Conservation (phyloP, 2,888 invertebrate genomes). For the Eristalinus aeneus region DNA sequence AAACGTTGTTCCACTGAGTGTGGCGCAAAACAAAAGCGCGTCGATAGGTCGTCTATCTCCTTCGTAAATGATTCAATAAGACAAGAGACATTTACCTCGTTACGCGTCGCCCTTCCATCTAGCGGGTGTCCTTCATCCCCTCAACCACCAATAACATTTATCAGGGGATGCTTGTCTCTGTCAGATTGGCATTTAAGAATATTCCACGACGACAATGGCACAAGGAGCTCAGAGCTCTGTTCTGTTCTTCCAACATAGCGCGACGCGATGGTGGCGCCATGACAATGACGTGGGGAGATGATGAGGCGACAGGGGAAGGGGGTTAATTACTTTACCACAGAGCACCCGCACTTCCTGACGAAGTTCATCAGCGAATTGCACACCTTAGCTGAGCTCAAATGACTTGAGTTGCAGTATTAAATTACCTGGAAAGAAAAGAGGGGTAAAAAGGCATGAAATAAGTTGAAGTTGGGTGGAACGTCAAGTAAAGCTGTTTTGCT, state of each 20-base stretch:
- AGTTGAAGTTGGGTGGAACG: background rate
- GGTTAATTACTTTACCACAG: background rate
- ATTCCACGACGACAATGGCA: slow-evolving; percentile 18
- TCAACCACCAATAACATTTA: slow-evolving; percentile 11
- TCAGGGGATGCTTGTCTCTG: background rate
- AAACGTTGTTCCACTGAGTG: slow-evolving; percentile 3
- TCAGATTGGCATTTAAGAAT: slow-evolving; percentile 20
- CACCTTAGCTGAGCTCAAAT: slow-evolving; percentile 20
- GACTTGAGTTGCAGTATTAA: slow-evolving; percentile 47
- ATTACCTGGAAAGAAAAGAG: slow-evolving; percentile 59
- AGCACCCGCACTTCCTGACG: background rate
- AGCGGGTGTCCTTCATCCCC: background rate
- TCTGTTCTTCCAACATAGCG: background rate
- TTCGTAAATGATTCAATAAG: slow-evolving; percentile 57
- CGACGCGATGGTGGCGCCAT: background rate
- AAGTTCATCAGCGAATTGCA: slow-evolving; percentile 15
- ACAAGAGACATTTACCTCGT: slow-evolving; percentile 62
- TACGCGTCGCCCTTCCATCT: background rate
- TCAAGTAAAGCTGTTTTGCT: slow-evolving; percentile 40
- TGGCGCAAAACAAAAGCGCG: slow-evolving; percentile 22
- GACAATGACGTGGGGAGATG: too few species aligned
- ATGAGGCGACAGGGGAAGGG: background rate
- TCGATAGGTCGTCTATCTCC: slow-evolving; percentile 17
- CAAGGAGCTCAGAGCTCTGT: background rate
- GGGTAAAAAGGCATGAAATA: background rate